A percentile compares a stretch with the other conserved stretches of the same genome.
These are phyloP conservation scores for Scaptomyza flava DNA, from an alignment of 2,888 invertebrate genomes.

Conservation along the genomic window DNA sequence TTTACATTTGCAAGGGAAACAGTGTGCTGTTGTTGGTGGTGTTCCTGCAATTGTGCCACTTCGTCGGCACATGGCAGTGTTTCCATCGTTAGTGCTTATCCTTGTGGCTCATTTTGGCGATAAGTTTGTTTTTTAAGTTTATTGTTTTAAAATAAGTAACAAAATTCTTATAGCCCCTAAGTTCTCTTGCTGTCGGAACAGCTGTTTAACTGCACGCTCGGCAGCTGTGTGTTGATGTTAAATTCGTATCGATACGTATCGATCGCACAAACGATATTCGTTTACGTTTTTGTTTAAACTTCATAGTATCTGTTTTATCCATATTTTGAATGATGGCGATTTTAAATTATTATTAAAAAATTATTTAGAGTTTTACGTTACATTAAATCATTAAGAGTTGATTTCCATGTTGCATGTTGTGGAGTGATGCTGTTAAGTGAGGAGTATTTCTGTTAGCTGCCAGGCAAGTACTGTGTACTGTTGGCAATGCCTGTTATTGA, in stretches of 20 bases:
- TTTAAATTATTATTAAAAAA: not conserved
- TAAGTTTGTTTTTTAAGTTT: slow-evolving; percentile 19
- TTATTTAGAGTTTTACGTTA: not conserved
- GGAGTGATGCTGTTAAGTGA: slow-evolving; percentile 5
- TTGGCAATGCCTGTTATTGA: slow-evolving; percentile 7
- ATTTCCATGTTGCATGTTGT: not conserved
- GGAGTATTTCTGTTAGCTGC: slow-evolving; percentile 9
- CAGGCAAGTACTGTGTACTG: not conserved
- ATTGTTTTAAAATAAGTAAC: slow-evolving; percentile 36
- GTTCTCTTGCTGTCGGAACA: slow-evolving; percentile 40
- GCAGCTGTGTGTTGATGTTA: slow-evolving; percentile 27
- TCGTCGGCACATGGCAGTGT: slow-evolving; percentile 53
- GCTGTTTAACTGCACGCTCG: slow-evolving; percentile 51
- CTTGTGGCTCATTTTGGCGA: slow-evolving; percentile 41
- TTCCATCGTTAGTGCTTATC: slow-evolving; percentile 47
- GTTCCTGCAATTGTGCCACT: slow-evolving; percentile 37
- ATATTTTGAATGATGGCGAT: not conserved
- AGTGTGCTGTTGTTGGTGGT: slow-evolving; percentile 31
- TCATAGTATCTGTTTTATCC: not conserved
- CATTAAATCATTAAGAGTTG: not conserved
- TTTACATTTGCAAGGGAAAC: slow-evolving; percentile 36
- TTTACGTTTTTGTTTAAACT: not conserved
- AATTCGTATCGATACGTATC: slow-evolving; percentile 17
- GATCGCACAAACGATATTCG: slow-evolving; percentile 16
- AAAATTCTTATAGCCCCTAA: slow-evolving; percentile 22